Evolutionary conservation across 2,797 vertebrate genomes (phyloP).

Genomic region (Lepidocolaptes lacrymiger): DNA sequence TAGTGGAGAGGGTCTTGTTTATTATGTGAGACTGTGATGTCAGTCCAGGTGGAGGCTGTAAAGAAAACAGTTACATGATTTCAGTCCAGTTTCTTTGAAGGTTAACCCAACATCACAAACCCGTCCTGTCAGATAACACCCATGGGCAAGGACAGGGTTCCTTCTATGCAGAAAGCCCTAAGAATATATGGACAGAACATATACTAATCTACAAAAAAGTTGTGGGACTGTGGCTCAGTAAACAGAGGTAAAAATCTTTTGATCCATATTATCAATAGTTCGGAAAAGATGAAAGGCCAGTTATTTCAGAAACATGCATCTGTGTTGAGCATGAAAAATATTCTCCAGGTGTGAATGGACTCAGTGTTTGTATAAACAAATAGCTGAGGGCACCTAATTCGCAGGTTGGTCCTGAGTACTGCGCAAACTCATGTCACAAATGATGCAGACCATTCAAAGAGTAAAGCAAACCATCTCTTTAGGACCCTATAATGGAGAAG

Average conservation of each 20-base stretch:
- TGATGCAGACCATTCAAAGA: neutral
- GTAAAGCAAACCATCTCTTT: neutral
- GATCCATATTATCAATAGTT: neutral
- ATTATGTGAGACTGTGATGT: constrained; percentile 37
- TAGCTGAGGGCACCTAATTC: neutral
- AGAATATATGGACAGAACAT: neutral
- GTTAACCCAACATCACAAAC: neutral
- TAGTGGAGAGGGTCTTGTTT: constrained; percentile 33
- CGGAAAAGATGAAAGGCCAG: neutral
- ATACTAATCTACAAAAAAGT: neutral
- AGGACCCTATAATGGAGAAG: neutral
- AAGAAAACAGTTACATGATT: constrained; percentile 39
- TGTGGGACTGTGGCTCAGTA: neutral
- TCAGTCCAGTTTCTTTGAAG: constrained; percentile 21
- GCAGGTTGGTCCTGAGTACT: neutral
- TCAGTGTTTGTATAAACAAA: neutral
- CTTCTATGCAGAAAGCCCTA: neutral
- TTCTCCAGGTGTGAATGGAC: neutral
- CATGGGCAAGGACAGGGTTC: neutral
- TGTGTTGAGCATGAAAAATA: neutral
- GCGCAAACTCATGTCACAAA: neutral
- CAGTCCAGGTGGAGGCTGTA: constrained; percentile 39
- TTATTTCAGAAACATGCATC: neutral
- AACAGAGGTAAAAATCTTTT: neutral
- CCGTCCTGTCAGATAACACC: neutral